Evolutionary conservation across 1,140 invertebrate genomes (phyloP).

Genomic region (Parapsyche elsis): DNA sequence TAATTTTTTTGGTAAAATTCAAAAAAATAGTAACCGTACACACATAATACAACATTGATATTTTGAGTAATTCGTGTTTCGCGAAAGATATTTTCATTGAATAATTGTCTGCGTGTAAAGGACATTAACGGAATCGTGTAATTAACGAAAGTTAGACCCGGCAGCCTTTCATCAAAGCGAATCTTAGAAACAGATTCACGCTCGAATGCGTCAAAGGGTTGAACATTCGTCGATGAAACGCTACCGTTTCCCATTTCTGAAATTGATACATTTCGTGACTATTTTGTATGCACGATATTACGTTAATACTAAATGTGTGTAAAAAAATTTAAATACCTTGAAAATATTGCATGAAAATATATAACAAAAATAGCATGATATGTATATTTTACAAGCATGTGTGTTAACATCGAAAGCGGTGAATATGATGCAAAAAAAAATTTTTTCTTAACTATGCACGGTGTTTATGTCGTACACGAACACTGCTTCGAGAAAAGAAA

Average conservation of each 20-base stretch:
- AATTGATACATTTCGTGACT: not conserved
- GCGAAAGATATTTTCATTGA: not conserved
- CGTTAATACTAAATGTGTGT: too few species aligned
- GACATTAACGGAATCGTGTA: not conserved
- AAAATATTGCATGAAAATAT: too few species aligned
- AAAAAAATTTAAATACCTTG: too few species aligned
- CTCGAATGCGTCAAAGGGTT: not conserved
- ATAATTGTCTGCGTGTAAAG: not conserved
- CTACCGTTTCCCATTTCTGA: not conserved
- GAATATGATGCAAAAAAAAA: too few species aligned
- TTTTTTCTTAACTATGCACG: too few species aligned
- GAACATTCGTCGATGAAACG: not conserved
- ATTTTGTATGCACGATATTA: too few species aligned
- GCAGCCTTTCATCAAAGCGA: slow-evolving; percentile 6
- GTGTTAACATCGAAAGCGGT: too few species aligned
- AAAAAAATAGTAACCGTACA: too few species aligned
- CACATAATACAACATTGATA: not conserved
- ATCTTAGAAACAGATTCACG: slow-evolving; percentile 9
- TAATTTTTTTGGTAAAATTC: too few species aligned
- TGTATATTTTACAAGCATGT: too few species aligned
- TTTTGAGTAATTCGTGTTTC: not conserved
- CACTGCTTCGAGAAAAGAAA: not conserved
- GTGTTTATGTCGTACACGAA: not conserved
- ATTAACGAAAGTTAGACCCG: slow-evolving; percentile 4
- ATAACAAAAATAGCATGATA: too few species aligned